Evolutionary conservation across 2,888 invertebrate genomes (phyloP).

Genomic region (Ernsta delagoae): DNA sequence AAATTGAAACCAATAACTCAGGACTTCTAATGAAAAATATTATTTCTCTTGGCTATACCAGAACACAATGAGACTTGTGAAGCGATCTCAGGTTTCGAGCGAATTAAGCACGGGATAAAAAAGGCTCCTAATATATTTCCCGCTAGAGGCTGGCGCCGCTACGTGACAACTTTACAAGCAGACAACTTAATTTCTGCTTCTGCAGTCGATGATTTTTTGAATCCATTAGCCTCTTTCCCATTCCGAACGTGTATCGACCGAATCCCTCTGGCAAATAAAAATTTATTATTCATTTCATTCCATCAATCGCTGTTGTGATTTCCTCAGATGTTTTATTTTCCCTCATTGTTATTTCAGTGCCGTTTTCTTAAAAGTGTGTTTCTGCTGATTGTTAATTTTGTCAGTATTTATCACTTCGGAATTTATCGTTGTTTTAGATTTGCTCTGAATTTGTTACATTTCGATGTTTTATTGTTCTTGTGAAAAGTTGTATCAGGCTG

Average conservation of each 20-base stretch:
- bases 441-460: background rate
- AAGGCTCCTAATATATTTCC: constrained; percentile 26
- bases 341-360: constrained; percentile 40
- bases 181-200: constrained; percentile 46
- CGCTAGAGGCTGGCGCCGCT: constrained; percentile 10
- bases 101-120: constrained; percentile 30
- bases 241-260: constrained; percentile 47
- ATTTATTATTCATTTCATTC: constrained; percentile 46
- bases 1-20: constrained; percentile 6
- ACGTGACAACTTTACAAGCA: constrained; percentile 44
- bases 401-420: constrained; percentile 14
- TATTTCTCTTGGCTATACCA: background rate
- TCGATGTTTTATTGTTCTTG: background rate
- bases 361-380: constrained; percentile 36
- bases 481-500: background rate
- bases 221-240: constrained; percentile 44
- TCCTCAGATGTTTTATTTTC: constrained; percentile 42
- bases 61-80: constrained; percentile 5
- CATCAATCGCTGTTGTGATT: constrained; percentile 43
- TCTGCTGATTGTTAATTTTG: constrained; percentile 26
- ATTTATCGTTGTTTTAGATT: background rate
- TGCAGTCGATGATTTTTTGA: constrained; percentile 44
- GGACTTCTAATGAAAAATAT: background rate
- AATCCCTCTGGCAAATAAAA: constrained; percentile 47
- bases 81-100: constrained; percentile 22